Evolutionary conservation across 2,113 vertebrate species (phyloP).

Genomic region (Pelodiscus sinensis): DNA sequence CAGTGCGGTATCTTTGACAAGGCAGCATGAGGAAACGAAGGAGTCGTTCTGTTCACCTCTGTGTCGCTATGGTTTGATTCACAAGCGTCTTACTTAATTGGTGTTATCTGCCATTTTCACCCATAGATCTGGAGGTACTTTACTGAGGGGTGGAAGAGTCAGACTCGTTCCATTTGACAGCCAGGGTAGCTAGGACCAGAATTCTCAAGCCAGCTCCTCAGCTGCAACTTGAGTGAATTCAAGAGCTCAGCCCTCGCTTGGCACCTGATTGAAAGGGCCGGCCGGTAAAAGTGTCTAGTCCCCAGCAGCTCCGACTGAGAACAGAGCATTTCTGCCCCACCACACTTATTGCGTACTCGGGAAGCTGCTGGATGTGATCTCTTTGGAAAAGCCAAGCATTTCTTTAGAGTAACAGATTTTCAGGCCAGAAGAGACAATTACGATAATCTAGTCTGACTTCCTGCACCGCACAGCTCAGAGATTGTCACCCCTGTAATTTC

Average conservation of each 20-base stretch:
- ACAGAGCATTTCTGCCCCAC: fast-evolving
- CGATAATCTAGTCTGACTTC: neutral
- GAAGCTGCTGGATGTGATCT: neutral
- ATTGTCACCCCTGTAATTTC: conserved; percentile 2
- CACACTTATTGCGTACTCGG: neutral
- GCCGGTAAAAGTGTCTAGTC: neutral
- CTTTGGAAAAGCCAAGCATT: neutral
- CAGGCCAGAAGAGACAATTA: neutral
- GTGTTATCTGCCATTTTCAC: neutral
- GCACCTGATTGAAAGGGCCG: neutral
- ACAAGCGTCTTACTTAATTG: neutral
- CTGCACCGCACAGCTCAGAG: neutral
- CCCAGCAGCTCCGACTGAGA: neutral
- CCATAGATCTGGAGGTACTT: neutral
- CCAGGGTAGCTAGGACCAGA: neutral
- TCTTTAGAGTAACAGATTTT: neutral
- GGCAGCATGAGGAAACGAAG: neutral
- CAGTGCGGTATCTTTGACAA: neutral
- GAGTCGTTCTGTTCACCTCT: neutral
- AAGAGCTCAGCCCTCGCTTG: neutral
- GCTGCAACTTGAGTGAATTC: neutral
- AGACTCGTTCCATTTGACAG: neutral
- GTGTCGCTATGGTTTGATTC: neutral
- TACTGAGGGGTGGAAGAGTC: neutral
- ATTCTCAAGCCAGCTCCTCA: neutral